Percentiles rank a stretch among this genome's conserved stretches.
phyloP scores from a whole-genome alignment of 2,113 vertebrate genomes.

The Recurvirostra avosetta region DNA sequence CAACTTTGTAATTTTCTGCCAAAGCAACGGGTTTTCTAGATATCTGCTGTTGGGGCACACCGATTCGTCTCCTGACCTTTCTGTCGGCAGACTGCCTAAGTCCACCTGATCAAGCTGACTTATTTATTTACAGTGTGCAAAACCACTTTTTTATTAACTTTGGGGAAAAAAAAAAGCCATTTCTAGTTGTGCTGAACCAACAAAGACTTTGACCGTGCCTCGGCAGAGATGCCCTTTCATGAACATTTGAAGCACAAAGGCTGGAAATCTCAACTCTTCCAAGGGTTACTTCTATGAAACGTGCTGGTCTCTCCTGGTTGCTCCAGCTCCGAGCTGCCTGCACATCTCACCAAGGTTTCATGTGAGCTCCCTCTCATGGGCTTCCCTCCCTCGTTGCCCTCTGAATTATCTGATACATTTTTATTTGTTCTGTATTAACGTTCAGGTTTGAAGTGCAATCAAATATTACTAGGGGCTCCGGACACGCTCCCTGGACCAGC shows the following conservation, averaged over 20 bases:
- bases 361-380: not conserved
- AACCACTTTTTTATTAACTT: not conserved
- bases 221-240: rapidly evolving
- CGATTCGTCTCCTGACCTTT: not conserved
- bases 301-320: not conserved
- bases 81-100: not conserved
- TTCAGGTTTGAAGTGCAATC: not conserved
- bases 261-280: not conserved
- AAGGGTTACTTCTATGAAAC: not conserved
- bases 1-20: not conserved
- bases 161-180: not conserved
- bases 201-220: not conserved
- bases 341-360: not conserved
- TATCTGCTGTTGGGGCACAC: not conserved
- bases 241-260: not conserved
- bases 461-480: not conserved
- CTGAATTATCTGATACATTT: not conserved
- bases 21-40: not conserved
- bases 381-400: not conserved
- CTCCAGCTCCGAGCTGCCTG: not conserved
- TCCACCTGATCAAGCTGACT: not conserved
- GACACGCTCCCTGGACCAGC: not conserved
- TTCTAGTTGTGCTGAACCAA: not conserved
- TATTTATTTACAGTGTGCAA: not conserved
- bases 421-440: not conserved